phyloP scores from a whole-genome alignment of 53 echinoderm and acorn worm genomes.

The Temnopleurus reevesii region DNA sequence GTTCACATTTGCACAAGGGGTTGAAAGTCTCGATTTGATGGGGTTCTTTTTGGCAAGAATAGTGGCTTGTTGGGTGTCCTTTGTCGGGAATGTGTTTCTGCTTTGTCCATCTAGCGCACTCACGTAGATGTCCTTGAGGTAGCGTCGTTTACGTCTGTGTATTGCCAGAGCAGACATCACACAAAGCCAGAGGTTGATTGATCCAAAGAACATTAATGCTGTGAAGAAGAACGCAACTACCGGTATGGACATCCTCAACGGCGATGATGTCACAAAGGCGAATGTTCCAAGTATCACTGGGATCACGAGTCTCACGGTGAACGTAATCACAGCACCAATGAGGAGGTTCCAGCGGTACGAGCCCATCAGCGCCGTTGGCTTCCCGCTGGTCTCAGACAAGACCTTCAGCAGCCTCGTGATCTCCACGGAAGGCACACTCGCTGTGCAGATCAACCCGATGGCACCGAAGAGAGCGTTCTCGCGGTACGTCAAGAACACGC shows the following conservation, averaged over 20 bases:
- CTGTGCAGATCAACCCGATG: constrained; percentile 68
- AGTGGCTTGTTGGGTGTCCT: constrained; percentile 38
- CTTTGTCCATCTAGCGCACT: constrained; percentile 48
- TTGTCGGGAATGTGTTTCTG: constrained; percentile 32
- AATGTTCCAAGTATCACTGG: constrained; percentile 56
- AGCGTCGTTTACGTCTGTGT: constrained; percentile 12
- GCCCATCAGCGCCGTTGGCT: constrained; percentile 9
- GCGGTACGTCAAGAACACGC: constrained; percentile 70
- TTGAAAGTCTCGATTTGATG: constrained; percentile 35
- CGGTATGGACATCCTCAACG: constrained; percentile 75
- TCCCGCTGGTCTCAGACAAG: constrained; percentile 54
- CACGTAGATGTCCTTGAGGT: constrained; percentile 39
- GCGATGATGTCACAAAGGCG: constrained; percentile 51
- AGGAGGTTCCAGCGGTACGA: constrained; percentile 46
- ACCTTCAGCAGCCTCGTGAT: constrained; percentile 59
- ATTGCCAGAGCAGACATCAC: constrained; percentile 48
- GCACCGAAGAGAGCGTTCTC: constrained; percentile 76
- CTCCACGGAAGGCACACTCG: constrained; percentile 67
- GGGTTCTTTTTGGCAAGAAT: constrained; percentile 16
- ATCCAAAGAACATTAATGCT: constrained; percentile 73
- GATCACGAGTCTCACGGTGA: constrained; percentile 58
- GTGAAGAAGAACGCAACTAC: constrained; percentile 80
- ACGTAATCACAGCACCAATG: constrained; percentile 44
- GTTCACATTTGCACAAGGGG: constrained; percentile 74
- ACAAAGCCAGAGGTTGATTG: constrained; percentile 74